Evolutionary conservation across 1,140 invertebrate species (phyloP), one percentile per base, ranked within the genome.

Genomic region (Diachasma alloeum): DNA sequence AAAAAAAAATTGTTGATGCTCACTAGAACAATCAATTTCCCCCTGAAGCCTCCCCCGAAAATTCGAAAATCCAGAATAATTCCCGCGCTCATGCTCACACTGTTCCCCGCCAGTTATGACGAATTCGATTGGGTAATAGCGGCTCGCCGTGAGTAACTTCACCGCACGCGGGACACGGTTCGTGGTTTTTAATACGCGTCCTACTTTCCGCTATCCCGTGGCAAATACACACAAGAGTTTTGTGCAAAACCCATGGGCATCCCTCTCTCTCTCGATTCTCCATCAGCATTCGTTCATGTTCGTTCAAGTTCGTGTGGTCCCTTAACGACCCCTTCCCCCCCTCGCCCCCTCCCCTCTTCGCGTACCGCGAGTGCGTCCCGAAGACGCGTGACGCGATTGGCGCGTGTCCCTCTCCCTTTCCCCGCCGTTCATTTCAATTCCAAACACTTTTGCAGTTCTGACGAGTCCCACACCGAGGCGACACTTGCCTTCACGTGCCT

Each of bases 161-260:
- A 68, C 44, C 66, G 37, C 66, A 87, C 84, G 73, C 79, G 83
- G 80, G 84, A 86, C 84, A 87, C 82, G 86, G 84, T 86, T 81
- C 85, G 86, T 86, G 86, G 85, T 88, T 87, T 88, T 88, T 88
- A 87, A 88, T 87, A 87, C 84, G 85, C 84, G 87, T 87, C 86
- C 87, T 88, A 88, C 87, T 88, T 88, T 88, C 81, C 83, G 85
- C 85, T 87, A 87, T 87, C 84, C 80, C 59, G 24, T 63, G 59
- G 59, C 59, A 63, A 63, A 42, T 56, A 56, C 48, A 56, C 24
- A 63, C 59, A 63, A 63, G 59, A 63, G 22, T 63, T 63, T 31
- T 26, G 59, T 63, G 22, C 59, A 24, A 63, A 63, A 26, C 24
- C 59, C 75, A 77, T 53, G 48, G 48, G 48, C 48, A 66, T 48